Evolutionary conservation across 2,888 invertebrate species (phyloP), one percentile per base, ranked within the genome.

Genomic region (Brassicogethes aeneus): DNA sequence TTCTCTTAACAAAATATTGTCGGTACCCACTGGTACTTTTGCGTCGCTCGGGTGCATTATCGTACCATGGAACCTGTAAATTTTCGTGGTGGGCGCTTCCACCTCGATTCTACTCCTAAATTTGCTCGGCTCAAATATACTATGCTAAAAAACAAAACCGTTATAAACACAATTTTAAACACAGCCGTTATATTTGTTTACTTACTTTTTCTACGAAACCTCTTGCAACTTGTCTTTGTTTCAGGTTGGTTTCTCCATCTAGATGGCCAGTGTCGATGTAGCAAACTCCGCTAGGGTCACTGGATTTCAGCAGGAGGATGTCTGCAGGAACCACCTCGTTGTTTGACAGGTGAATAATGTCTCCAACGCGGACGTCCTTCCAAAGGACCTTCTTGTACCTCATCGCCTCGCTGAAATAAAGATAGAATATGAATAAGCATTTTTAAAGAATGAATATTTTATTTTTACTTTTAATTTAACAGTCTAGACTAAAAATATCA

Each of bases 261-360:
- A 96, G 73, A 70, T 96, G 95, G 62, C 92, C 90, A 0, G 96
- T 96, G 69, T 96, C 96, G 51, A 96, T 81, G 70, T 90, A 94
- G 64, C 93, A 94, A 43, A 88, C 74, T 32, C 95, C 95, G 60
- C 85, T 77, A 5, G 84, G 77, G 70, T 91, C 93, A 57, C 92
- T 91, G 41, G 91, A 87, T 56, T 85, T 79, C 45, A 96, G 73
- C 42, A 97, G 71, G 45, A 97, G 74, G 61, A 97, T 84, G 68
- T 97, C 97, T 0, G 97, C 96, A 17, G 96, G 96, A 48, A 97
- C 90, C 40, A 90, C 79, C 72, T 96, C 95, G 72, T 96, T 93
- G 74, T 94, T 94, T 34, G 93, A 92, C 56, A 97, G 73, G 70
- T 95, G 95, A 36, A 97, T 84, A 54, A 96, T 74, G 69, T 96